Percentiles rank a stretch among this genome's conserved stretches.
Conservation (phyloP, 2,888 invertebrate species). For the Synanthedon myopaeformis region DNA sequence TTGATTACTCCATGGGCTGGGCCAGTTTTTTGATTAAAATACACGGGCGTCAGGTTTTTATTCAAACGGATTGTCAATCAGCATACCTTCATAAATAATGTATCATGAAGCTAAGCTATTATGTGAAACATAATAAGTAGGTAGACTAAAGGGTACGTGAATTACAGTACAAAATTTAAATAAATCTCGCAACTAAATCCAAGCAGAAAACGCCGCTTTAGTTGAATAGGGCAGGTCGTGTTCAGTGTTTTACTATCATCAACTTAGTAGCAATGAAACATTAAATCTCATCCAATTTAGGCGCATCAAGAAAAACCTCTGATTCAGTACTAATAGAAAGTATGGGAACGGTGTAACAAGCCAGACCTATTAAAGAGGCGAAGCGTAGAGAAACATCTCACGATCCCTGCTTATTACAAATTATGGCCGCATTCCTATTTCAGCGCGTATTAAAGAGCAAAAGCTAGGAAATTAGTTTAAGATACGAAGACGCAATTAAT, state of each 20-base stretch:
- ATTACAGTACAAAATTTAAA: too few species aligned
- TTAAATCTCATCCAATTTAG: slow-evolving; percentile 45
- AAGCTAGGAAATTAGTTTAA: slow-evolving; percentile 32
- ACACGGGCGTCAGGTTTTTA: not conserved
- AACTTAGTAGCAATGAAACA: slow-evolving; percentile 31
- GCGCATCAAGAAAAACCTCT: slow-evolving; percentile 19
- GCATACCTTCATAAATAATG: too few species aligned
- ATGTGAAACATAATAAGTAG: too few species aligned
- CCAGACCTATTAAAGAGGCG: slow-evolving; percentile 53
- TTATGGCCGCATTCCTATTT: slow-evolving; percentile 65
- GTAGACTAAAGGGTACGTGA: too few species aligned
- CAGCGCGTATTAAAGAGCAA: slow-evolving; percentile 39
- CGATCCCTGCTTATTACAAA: slow-evolving; percentile 66
- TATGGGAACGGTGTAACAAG: slow-evolving; percentile 62
- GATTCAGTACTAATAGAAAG: slow-evolving; percentile 29
- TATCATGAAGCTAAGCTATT: too few species aligned
- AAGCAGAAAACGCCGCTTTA: not conserved
- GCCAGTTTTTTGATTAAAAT: not conserved
- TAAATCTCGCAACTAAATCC: too few species aligned
- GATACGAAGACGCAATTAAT: slow-evolving; percentile 37
- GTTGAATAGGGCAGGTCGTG: not conserved
- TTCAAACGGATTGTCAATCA: too few species aligned
- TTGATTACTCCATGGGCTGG: not conserved
- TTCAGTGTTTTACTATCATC: slow-evolving; percentile 16
- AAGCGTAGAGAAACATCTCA: slow-evolving; percentile 61